Percentiles rank a stretch among this genome's conserved stretches.
Conservation (phyloP, 2,113 vertebrate species). For the Aramus guarauna region DNA sequence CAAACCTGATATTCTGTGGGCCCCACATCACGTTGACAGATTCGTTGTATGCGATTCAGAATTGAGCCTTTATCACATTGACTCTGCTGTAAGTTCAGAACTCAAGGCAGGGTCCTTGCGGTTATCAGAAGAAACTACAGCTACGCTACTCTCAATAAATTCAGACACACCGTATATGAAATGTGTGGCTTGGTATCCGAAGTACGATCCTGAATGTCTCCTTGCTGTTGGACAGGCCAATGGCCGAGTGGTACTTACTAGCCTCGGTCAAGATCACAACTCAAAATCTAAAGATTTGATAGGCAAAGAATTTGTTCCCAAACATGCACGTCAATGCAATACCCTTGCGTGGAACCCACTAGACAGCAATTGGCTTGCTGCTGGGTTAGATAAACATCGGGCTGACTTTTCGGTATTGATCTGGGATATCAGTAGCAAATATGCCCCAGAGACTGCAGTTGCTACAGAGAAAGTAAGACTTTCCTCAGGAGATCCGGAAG, state of each 20-base stretch:
- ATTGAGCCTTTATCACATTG: slow-evolving; percentile 92
- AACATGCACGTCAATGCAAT: slow-evolving; percentile 96
- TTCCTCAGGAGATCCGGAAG: slow-evolving; percentile 84
- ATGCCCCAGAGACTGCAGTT: slow-evolving; percentile 82
- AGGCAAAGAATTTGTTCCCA: slow-evolving; percentile 97
- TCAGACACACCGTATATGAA: slow-evolving; percentile 98
- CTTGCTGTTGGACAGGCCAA: slow-evolving; percentile 97
- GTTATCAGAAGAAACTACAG: slow-evolving; percentile 89
- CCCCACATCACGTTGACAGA: slow-evolving; percentile 92
- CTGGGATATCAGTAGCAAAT: slow-evolving; percentile 97
- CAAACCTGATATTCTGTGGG: slow-evolving; percentile 97
- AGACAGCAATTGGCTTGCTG: slow-evolving; percentile 93
- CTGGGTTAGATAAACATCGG: slow-evolving; percentile 94
- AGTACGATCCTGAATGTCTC: slow-evolving; percentile 93
- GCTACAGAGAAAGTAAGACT: slow-evolving; percentile 89
- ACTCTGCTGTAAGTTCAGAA: slow-evolving; percentile 84
- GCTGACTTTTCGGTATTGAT: slow-evolving; percentile 96
- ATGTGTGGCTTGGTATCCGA: slow-evolving; percentile 99
- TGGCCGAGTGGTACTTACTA: slow-evolving; percentile 94
- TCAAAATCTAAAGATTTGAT: slow-evolving; percentile 93
- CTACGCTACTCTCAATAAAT: slow-evolving; percentile 92
- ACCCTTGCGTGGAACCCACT: slow-evolving; percentile 95
- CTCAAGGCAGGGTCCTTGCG: slow-evolving; percentile 87
- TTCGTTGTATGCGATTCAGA: slow-evolving; percentile 97
- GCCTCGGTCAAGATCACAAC: slow-evolving; percentile 94